Percentiles rank a stretch among this genome's conserved stretches.
phyloP scores from a whole-genome alignment of 30 jellyfish, hydroid and myxozoan genomes.

The Aurelia sp. region DNA sequence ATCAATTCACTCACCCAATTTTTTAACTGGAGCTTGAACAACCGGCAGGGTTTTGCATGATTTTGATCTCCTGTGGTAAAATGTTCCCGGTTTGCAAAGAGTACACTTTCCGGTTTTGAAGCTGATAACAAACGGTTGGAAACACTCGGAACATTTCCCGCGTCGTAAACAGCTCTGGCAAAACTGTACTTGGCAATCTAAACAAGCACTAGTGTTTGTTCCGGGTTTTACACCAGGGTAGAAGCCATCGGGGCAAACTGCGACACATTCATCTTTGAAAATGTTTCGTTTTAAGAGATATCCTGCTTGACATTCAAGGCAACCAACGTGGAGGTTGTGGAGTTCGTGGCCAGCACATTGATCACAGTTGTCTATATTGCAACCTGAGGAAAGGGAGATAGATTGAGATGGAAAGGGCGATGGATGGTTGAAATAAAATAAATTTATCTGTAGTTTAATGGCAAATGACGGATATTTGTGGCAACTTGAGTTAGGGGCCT shows the following conservation, averaged over 20 bases:
- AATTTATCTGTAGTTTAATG: too few species aligned
- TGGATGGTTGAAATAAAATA: not conserved
- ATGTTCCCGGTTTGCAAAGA: conserved; percentile 49
- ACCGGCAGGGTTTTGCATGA: conserved; percentile 17
- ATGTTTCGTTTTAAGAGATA: conserved; percentile 41
- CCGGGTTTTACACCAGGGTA: conserved; percentile 69
- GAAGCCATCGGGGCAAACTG: conserved; percentile 65
- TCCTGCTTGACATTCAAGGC: conserved; percentile 59
- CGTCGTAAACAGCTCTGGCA: conserved; percentile 52
- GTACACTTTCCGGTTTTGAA: conserved; percentile 41
- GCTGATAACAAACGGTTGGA: conserved; percentile 58
- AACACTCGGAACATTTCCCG: conserved; percentile 63
- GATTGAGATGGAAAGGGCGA: not conserved
- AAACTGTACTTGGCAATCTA: conserved; percentile 38
- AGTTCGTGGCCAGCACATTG: conserved; percentile 45
- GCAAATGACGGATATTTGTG: too few species aligned
- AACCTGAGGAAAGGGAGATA: conserved; percentile 9
- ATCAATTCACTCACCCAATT: not conserved
- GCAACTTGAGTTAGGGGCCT: too few species aligned
- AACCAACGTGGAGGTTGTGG: conserved; percentile 48
- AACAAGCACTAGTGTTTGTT: conserved; percentile 57
- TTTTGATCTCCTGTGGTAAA: conserved; percentile 29
- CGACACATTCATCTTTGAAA: conserved; percentile 64
- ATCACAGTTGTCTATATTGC: conserved; percentile 48
- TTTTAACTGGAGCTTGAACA: not conserved